Conservation (phyloP, 2,797 vertebrate species). For the Oophaga sylvatica region DNA sequence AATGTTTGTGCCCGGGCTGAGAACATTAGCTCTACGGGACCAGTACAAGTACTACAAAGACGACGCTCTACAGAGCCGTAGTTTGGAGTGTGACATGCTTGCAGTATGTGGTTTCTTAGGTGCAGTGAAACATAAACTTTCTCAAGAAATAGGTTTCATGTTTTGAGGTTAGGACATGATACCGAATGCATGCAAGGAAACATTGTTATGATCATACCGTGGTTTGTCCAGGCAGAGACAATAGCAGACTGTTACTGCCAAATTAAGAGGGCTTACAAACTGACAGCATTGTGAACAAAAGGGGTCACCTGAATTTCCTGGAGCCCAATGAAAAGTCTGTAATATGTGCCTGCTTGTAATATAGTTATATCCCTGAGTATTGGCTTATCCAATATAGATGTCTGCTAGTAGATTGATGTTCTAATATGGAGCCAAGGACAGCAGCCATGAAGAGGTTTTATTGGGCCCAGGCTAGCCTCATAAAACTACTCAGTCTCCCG, state of each 20-base stretch:
- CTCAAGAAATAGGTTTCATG: too few species aligned
- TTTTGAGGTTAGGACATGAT: too few species aligned
- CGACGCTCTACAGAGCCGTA: too few species aligned
- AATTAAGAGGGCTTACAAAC: background rate
- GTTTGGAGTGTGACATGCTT: too few species aligned
- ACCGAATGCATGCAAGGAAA: too few species aligned
- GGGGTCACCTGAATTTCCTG: background rate
- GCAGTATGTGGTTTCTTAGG: background rate
- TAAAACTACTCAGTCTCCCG: background rate
- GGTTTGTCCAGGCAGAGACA: too few species aligned
- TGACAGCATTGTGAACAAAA: background rate
- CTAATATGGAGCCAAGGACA: background rate
- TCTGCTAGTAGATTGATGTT: background rate
- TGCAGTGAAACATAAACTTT: background rate
- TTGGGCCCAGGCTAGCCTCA: background rate
- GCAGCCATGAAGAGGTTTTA: background rate
- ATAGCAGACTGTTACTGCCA: background rate
- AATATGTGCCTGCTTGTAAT: background rate
- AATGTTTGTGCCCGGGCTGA: too few species aligned
- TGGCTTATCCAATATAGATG: too few species aligned
- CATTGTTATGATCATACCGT: too few species aligned
- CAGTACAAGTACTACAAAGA: too few species aligned
- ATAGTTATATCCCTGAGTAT: too few species aligned
- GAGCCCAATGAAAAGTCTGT: background rate
- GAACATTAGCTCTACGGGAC: too few species aligned